Conservation (phyloP, 2,888 invertebrate species). For the Morpho deidamia region DNA sequence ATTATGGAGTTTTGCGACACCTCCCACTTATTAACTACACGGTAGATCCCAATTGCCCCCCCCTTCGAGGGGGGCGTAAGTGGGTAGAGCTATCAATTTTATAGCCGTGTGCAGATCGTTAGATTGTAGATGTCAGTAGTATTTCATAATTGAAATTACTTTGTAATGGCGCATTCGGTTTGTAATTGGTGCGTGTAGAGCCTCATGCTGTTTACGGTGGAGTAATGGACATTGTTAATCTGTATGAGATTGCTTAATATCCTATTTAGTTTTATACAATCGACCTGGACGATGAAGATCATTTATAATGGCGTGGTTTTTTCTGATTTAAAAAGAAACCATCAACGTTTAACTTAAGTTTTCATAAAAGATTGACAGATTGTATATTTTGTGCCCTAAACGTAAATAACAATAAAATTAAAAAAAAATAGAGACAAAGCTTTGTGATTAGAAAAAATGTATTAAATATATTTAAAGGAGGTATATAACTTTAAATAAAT, state of each 20-base stretch:
- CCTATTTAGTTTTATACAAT: not conserved
- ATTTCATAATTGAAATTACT: conserved; percentile 31
- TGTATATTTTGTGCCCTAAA: no score
- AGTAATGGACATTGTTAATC: conserved; percentile 12
- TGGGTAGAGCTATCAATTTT: conserved; percentile 24
- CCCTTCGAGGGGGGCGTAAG: conserved; percentile 36
- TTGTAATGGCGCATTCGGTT: conserved; percentile 24
- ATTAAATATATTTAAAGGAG: no score
- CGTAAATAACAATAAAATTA: no score
- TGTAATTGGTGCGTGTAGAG: conserved; percentile 20
- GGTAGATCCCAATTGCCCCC: conserved; percentile 45
- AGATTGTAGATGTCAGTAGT: conserved; percentile 25
- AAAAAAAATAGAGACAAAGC: no score
- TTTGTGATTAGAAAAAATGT: no score
- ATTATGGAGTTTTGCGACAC: conserved; percentile 50
- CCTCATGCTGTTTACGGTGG: conserved; percentile 13
- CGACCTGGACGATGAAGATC: no score
- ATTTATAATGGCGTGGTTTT: no score
- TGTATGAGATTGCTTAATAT: conserved; percentile 3
- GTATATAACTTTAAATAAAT: no score
- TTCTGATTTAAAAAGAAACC: no score
- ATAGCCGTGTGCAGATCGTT: conserved; percentile 21
- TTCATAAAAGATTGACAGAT: no score
- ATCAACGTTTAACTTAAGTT: no score
- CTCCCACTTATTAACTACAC: conserved; percentile 65